A percentile compares a stretch with the other conserved stretches of the same genome.
Evolutionary conservation across 2,113 vertebrate genomes (phyloP).

Genomic region (Nibea coibor): DNA sequence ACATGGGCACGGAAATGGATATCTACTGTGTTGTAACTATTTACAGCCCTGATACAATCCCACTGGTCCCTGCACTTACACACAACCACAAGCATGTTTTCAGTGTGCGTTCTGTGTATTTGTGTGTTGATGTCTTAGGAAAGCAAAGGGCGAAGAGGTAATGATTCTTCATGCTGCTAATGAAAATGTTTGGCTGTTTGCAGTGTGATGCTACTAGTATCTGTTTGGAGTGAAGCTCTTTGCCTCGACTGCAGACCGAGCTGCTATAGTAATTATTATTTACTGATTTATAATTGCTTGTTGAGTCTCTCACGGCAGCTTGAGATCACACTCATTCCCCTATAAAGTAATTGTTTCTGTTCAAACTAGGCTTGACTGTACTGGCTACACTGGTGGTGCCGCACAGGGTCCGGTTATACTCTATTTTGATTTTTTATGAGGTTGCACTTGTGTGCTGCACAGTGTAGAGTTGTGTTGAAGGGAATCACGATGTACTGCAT

Average conservation of each 20-base stretch:
- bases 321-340: constrained; percentile 64
- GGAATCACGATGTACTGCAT: neutral
- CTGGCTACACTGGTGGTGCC: constrained; percentile 12
- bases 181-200: constrained; percentile 18
- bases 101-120: neutral
- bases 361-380: constrained; percentile 30
- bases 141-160: neutral
- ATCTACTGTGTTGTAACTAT: neutral
- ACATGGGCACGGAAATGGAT: neutral
- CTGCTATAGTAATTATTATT: constrained; percentile 69
- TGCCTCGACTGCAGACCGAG: constrained; percentile 26
- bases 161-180: neutral
- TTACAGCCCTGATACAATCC: neutral
- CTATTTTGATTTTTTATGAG: neutral
- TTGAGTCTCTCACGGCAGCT: constrained; percentile 66
- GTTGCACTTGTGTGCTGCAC: neutral
- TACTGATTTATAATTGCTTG: constrained; percentile 75
- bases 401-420: neutral
- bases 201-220: constrained; percentile 5
- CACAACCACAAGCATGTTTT: no score
- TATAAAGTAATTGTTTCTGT: constrained; percentile 64
- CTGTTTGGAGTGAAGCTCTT: constrained; percentile 30
- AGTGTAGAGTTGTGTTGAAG: neutral
- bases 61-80: neutral
- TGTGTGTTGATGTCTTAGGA: neutral